Evolutionary conservation across 2,888 invertebrate genomes (phyloP), one percentile per base, ranked within the genome.

Genomic region (Acanthoscelides obtectus): DNA sequence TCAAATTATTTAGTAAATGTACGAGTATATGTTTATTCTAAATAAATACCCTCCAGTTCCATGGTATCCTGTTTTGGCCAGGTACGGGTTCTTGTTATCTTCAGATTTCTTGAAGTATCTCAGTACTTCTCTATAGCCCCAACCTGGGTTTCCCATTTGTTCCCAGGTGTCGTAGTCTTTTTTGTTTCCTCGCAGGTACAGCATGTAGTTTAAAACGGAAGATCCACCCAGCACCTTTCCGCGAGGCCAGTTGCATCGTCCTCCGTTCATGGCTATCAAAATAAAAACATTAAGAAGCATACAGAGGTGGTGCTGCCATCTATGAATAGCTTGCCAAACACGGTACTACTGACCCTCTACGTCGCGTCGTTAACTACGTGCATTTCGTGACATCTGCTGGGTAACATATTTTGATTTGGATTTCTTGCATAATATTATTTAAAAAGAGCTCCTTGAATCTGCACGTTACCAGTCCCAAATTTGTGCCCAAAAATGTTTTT

Each of bases 151-250:
- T 0, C 97, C 98, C 73, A 91, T 84, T 0, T 90, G 87, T 81
- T 96, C 96, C 98, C 98, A 98, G 0, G 87, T 86, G 82, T 98
- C 95, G 84, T 97, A 98, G 83, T 98, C 98, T 77, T 89, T 91
- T 78, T 90, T 92, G 83, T 97, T 96, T 0, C 97, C 98, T 71
- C 97, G 88, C 2, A 96, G 86, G 81, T 97, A 97, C 0, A 96
- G 86, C 97, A 97, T 97, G 84, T 95, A 95, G 84, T 97, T 97
- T 0, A 97, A 87, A 0, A 96, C 95, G 63, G 94, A 94, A 19
- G 93, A 93, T 0, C 97, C 97, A 0, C 97, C 97, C 1, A 97
- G 88, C 0, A 96, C 95, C 84, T 96, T 97, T 0, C 97, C 97
- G 21, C 98, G 88, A 0, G 95, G 95, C 96, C 95, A 96, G 84